Evolutionary conservation across 1,140 invertebrate genomes (phyloP), one percentile per base, ranked within the genome.

Genomic region (Euura saliciscinereae): DNA sequence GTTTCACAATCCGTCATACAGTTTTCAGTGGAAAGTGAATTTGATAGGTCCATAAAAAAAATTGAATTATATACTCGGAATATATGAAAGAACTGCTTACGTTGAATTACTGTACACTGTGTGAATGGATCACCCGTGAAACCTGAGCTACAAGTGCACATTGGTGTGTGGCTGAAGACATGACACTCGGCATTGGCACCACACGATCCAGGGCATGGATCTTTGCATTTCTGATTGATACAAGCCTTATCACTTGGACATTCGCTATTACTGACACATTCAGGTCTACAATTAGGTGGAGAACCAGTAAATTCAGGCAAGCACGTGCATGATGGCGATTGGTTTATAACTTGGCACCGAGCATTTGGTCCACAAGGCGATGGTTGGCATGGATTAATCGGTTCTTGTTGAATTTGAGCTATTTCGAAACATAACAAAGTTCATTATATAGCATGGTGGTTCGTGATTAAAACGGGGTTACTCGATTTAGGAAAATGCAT

Each of bases 361-460:
- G 93, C 88, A 82, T 94, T 92, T 10, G 91, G 90, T 71, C 93
- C 93, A 85, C 93, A 95, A 42, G 92, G 92, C 67, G 91, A 91
- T 68, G 92, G 91, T 68, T 89, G 82, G 77, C 93, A 94, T 11
- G 91, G 90, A 78, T 92, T 90, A 75, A 88, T 80, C 75, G 84
- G 81, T 78, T 73, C 44, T 73, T 78, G 70, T 51, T 71, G 77
- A 66, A 73, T 77, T 65, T 80, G 70, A 43, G 71, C 75, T 66
- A 72, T 66, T 80, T 73, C 67, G 44, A 69, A 74, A 65, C 68
- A 42, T 8, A 67, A 67, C 10, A 67, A 67, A 64, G 71, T 13
- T 68, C 69, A 65, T 77, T 74, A 75, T 69, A n/a, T 11, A 74
- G n/a, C 4, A 71, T 7, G 6, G 11, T 69, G 70, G 65, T 51